Percentiles rank a stretch among this genome's conserved stretches.
Evolutionary conservation across 2,113 vertebrate species (phyloP).

Genomic region (Carassius carassius): DNA sequence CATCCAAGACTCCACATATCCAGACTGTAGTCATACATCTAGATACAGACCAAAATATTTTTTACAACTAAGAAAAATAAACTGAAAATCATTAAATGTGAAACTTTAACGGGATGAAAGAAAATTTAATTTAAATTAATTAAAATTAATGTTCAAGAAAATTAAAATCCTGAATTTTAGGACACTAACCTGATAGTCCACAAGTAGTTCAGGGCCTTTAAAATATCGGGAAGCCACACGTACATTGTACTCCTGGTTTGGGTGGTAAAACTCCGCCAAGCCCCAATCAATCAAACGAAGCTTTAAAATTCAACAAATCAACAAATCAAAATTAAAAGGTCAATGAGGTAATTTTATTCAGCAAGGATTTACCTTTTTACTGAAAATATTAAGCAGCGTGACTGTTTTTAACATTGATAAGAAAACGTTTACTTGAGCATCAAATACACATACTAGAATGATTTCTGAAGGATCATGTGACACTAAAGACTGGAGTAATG

Average conservation of each 20-base stretch:
- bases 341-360: background rate
- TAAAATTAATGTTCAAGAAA: too few relatives aligned
- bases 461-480: background rate
- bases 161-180: background rate
- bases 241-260: slow-evolving; percentile 87
- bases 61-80: background rate
- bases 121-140: too few relatives aligned
- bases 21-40: slow-evolving; percentile 90
- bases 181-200: slow-evolving; percentile 82
- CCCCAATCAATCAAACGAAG: slow-evolving; percentile 89
- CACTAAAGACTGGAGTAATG: background rate
- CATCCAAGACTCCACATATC: slow-evolving; percentile 89
- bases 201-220: slow-evolving; percentile 85
- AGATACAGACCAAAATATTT: background rate
- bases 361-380: background rate
- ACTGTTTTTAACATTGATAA: background rate
- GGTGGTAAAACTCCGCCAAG: slow-evolving; percentile 86
- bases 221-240: slow-evolving; percentile 86
- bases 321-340: background rate
- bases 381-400: too few relatives aligned
- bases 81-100: background rate
- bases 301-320: slow-evolving; percentile 57
- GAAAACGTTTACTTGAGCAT: background rate
- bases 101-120: background rate
- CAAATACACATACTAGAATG: background rate